A percentile compares a stretch with the other conserved stretches of the same genome.
Evolutionary conservation across 2,797 vertebrate species (phyloP).

Genomic region (Lagocephalus sceleratus): DNA sequence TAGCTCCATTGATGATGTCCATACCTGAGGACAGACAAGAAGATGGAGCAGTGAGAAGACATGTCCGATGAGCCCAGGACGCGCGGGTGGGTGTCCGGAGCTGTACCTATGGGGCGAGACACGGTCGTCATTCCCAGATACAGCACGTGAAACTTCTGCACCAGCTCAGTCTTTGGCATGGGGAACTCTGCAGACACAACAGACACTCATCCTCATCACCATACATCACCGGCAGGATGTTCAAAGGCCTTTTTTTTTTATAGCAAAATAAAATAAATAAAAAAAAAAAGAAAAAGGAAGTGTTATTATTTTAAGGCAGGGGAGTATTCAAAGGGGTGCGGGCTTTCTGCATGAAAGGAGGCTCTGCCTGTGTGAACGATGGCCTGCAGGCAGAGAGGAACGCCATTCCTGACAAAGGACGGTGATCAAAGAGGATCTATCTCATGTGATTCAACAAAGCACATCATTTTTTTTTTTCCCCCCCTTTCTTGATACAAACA

Average conservation of each 20-base stretch:
- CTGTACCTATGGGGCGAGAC: conserved; percentile 89
- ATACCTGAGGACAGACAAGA: conserved; percentile 79
- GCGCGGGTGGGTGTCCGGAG: neutral
- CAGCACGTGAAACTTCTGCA: conserved; percentile 94
- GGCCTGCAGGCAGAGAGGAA: conserved; percentile 19
- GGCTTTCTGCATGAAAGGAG: conserved; percentile 27
- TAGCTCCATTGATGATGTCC: conserved; percentile 94
- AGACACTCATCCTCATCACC: neutral
- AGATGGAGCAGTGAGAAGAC: neutral
- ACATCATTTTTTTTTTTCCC: neutral
- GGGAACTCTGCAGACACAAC: conserved; percentile 88
- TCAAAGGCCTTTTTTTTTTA: neutral
- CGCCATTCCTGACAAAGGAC: neutral
- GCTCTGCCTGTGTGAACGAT: conserved; percentile 24
- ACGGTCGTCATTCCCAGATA: conserved; percentile 92
- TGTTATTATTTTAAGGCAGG: conserved; percentile 47
- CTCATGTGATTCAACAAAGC: conserved; percentile 32
- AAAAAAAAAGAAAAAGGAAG: conserved; percentile 47
- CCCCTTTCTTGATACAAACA: too few relatives aligned
- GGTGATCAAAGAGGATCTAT: conserved; percentile 21
- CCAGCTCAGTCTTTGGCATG: conserved; percentile 95
- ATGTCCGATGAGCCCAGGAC: neutral
- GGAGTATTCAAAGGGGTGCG: conserved; percentile 21
- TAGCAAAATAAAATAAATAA: too few relatives aligned
- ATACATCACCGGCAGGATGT: neutral